Evolutionary conservation across 2,113 vertebrate genomes (phyloP).

Genomic region (Xenopus tropicalis): UCB_Xtro_10.0 CM004446.2:79064501-79065000

Average conservation of each 20-base stretch:
- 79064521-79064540: conserved; percentile 67
- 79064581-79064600: conserved; percentile 76
- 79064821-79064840: conserved; percentile 52
- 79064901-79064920: no score
- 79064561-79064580: conserved; percentile 75
- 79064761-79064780: conserved; percentile 67
- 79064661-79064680: conserved; percentile 74
- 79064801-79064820: conserved; percentile 62
- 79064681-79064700: conserved; percentile 71
- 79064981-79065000: no score
- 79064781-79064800: conserved; percentile 57
- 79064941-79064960: no score
- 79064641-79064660: conserved; percentile 66
- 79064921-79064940: no score
- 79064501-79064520: conserved; percentile 67
- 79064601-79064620: conserved; percentile 74
- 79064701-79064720: conserved; percentile 56
- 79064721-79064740: conserved; percentile 59
- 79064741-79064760: conserved; percentile 65
- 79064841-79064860: conserved; percentile 49
- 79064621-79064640: conserved; percentile 71
- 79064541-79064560: conserved; percentile 69
- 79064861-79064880: conserved; percentile 8
- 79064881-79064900: no score
- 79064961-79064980: no score